Evolutionary conservation across 2,113 vertebrate genomes (phyloP).

Genomic region (Podarcis raffonei): DNA sequence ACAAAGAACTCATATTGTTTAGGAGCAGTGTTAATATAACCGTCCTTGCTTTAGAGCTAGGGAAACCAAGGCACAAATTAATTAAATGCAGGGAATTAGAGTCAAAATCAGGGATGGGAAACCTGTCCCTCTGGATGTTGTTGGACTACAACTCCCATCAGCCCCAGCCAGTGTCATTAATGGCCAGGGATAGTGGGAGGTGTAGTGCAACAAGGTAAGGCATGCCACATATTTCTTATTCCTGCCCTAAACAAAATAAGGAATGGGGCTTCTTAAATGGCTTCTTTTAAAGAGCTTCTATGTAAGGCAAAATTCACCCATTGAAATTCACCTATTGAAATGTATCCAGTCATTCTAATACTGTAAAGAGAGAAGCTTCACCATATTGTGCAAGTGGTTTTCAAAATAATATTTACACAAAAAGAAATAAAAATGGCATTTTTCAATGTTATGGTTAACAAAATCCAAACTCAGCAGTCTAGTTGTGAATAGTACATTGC

Average conservation of each 20-base stretch:
- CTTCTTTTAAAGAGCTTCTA: not conserved
- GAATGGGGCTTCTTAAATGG: not conserved
- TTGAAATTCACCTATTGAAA: not conserved
- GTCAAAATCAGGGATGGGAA: too few species aligned
- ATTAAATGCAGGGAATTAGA: not conserved
- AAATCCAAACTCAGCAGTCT: slow-evolving; percentile 43
- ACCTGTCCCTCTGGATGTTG: too few species aligned
- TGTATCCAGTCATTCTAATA: not conserved
- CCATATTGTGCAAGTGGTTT: not conserved
- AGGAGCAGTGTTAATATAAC: not conserved
- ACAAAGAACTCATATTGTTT: not conserved
- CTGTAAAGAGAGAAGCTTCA: not conserved
- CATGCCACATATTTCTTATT: too few species aligned
- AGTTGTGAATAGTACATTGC: slow-evolving; percentile 48
- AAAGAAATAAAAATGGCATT: slow-evolving; percentile 41
- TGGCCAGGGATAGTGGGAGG: too few species aligned
- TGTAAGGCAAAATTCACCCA: not conserved
- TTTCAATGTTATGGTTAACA: slow-evolving; percentile 37
- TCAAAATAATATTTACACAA: not conserved
- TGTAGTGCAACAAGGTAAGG: too few species aligned
- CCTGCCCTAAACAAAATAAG: not conserved
- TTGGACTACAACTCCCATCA: too few species aligned
- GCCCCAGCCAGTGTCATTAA: too few species aligned
- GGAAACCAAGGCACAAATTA: not conserved
- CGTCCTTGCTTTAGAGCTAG: not conserved